Conservation (phyloP, 2,113 vertebrate species). For the Neomonachus schauinslandi region DNA sequence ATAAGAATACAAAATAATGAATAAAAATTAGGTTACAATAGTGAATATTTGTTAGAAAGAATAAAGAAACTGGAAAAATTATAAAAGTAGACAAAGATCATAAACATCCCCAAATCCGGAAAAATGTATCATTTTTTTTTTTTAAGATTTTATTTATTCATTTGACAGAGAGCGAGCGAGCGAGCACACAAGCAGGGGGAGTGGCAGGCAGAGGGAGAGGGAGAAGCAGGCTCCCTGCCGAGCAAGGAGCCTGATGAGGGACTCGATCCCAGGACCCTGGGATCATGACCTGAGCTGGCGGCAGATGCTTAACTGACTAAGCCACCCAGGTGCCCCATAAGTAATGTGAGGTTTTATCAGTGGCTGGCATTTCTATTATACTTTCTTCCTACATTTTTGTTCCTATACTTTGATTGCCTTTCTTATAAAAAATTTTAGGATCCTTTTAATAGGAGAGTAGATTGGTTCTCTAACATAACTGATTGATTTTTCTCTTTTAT, state of each 20-base stretch:
- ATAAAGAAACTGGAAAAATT: neutral
- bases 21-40: neutral
- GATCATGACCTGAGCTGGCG: too few relatives aligned
- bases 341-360: neutral
- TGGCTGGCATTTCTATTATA: neutral
- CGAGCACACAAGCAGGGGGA: too few relatives aligned
- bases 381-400: neutral
- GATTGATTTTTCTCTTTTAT: neutral
- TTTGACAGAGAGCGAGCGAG: too few relatives aligned
- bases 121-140: neutral
- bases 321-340: neutral
- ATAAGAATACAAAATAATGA: neutral
- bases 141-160: too few relatives aligned
- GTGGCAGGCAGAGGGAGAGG: too few relatives aligned
- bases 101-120: neutral
- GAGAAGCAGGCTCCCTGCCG: too few relatives aligned
- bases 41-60: neutral
- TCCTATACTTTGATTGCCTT: neutral
- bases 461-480: neutral
- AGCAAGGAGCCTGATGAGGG: too few relatives aligned
- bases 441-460: neutral
- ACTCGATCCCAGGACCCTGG: too few relatives aligned
- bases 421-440: neutral
- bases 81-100: neutral
- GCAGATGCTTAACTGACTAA: too few relatives aligned